These are phyloP conservation scores for Elymnias hypermnestra DNA, from an alignment of 1,140 invertebrate species.

Conservation along the genomic window DNA sequence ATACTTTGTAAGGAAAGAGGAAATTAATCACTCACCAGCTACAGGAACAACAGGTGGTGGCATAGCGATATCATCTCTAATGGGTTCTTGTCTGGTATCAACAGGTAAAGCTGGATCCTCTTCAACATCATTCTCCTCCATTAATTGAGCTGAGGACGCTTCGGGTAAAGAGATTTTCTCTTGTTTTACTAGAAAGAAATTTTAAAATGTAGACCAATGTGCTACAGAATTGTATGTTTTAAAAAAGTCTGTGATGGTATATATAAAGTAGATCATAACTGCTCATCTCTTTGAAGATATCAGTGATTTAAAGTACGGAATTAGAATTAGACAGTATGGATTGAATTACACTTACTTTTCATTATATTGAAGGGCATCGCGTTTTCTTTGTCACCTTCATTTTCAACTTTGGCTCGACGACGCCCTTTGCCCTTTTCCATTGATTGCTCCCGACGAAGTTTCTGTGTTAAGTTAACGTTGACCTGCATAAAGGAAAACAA, in stretches of 20 bases:
- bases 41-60: conserved; percentile 46
- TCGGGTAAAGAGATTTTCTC: conserved; percentile 50
- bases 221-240: no score
- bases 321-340: no score
- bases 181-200: conserved; percentile 56
- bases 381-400: conserved; percentile 59
- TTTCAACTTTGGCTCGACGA: no score
- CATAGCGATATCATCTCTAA: conserved; percentile 48
- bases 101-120: no score
- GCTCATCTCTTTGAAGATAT: no score
- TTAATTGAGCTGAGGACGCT: no score
- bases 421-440: conserved; percentile 21
- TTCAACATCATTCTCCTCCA: no score
- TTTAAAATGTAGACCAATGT: no score
- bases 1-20: neutral
- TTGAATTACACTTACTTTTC: conserved; percentile 49
- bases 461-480: conserved; percentile 50
- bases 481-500: conserved; percentile 35
- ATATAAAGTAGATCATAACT: no score
- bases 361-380: conserved; percentile 28
- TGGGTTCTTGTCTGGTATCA: conserved; percentile 28
- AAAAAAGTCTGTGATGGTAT: no score
- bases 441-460: conserved; percentile 45
- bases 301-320: no score
- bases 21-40: conserved; percentile 36